Base-by-base conservation (phyloP, 2,888 invertebrate species). In the Lasioglossum morio region DNA sequence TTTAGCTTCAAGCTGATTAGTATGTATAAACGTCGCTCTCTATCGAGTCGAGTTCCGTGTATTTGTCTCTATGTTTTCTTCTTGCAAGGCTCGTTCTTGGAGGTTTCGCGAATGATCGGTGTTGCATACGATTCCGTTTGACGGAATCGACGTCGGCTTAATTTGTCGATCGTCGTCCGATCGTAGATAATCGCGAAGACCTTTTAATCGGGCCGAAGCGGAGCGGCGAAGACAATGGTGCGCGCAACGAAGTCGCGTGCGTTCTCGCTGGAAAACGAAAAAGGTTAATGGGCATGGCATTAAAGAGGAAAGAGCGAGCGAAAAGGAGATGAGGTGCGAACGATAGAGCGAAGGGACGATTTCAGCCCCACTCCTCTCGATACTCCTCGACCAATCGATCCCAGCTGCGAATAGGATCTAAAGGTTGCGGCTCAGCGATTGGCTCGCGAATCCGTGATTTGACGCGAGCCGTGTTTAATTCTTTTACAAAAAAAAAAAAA, bases 321-420 rank as follows among this genome's bases (percentile, higher is more conserved):
- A 79, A 82, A 86, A 63, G 82, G 76, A 83, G 83, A 80, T 63
- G 78, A 86, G 85, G 80, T 80, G 78, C 72, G 87, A 87, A 85
- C 74, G 85, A 85, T 86, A 81, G 72, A 76, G 81, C 75, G 78
- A 85, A 81, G 81, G 76, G 78, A 69, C 85, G 79, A 79, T 72
- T 78, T 40, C n/a, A 72, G 72, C 85, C 80, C 69, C 69, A 37
- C 69, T 69, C 37, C 80, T 53, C 80, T 66, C 70, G 34, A 40
- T 57, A 34, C 43, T 46, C 46, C 66, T 46, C 37, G 46, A 34
- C 80, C 85, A 86, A 86, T 86, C 84, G 77, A 81, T 86, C 72
- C 34, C 34, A 74, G 60, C 48, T 40, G 74, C 34, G 80, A 75
- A 72, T 77, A 78, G 46, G 78, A 86, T 86, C 74, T 66, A 69